A percentile compares a stretch with the other conserved stretches of the same genome.
Conservation (phyloP, 2,888 invertebrate genomes). For the Galeopsomyia nigrocyanea region DNA sequence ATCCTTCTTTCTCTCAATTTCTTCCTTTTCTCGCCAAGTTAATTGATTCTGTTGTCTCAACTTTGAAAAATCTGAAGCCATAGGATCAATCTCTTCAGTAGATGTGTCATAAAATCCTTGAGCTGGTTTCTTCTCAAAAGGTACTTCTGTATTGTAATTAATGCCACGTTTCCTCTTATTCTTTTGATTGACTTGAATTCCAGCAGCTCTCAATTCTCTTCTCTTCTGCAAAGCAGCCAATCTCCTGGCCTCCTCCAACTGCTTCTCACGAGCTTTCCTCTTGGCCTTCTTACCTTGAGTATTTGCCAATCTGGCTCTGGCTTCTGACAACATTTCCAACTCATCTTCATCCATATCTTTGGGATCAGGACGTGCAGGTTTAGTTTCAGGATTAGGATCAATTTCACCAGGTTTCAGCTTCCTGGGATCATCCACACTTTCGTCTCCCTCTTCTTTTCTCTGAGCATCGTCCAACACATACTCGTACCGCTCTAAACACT, state of each 20-base stretch:
- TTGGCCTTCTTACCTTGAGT: constrained; percentile 97
- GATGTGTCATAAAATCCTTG: constrained; percentile 96
- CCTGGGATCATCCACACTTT: constrained; percentile 92
- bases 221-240: constrained; percentile 97
- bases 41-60: constrained; percentile 96
- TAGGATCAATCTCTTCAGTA: constrained; percentile 88
- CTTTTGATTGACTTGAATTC: constrained; percentile 81
- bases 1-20: constrained; percentile 94
- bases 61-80: constrained; percentile 90
- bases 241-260: constrained; percentile 96
- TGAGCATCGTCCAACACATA: constrained; percentile 98
- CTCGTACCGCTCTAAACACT: constrained; percentile 98
- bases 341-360: constrained; percentile 99
- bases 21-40: constrained; percentile 90
- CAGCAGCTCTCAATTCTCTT: constrained; percentile 97
- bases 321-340: constrained; percentile 99
- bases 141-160: constrained; percentile 97
- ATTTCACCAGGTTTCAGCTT: constrained; percentile 99
- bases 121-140: constrained; percentile 95
- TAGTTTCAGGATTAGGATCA: constrained; percentile 99
- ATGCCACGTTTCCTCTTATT: constrained; percentile 91
- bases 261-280: constrained; percentile 96
- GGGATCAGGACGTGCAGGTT: constrained; percentile 98
- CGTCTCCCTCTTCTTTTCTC: constrained; percentile 95
- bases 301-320: constrained; percentile 97